These are phyloP conservation scores for Diplazon laetatorius DNA, from an alignment of 2,888 invertebrate species.

Conservation along the genomic window DNA sequence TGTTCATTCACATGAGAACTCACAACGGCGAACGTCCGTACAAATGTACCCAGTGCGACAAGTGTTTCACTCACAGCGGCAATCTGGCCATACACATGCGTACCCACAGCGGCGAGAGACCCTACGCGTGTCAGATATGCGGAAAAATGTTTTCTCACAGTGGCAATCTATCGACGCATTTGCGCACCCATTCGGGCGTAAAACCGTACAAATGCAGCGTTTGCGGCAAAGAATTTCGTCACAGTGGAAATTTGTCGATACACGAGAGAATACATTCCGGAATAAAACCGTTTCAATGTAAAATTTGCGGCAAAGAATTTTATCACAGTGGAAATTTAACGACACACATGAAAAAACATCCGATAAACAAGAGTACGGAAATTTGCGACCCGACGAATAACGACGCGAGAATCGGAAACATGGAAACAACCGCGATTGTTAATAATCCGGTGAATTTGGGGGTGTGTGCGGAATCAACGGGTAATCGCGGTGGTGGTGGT, in stretches of 20 bases:
- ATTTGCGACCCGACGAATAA: conserved; percentile 20
- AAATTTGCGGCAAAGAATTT: conserved; percentile 80
- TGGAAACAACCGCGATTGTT: neutral
- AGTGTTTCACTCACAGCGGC: conserved; percentile 81
- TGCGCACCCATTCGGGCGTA: conserved; percentile 80
- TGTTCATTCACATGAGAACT: conserved; percentile 81
- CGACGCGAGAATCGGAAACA: too few species aligned
- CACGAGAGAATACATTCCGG: conserved; percentile 82
- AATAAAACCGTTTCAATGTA: conserved; percentile 81
- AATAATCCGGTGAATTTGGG: conserved; percentile 14
- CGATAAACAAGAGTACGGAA: conserved; percentile 62
- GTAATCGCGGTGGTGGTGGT: too few species aligned
- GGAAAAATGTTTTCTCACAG: conserved; percentile 82
- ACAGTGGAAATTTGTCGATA: conserved; percentile 81
- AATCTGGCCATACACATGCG: conserved; percentile 81
- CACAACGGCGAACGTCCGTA: conserved; percentile 81
- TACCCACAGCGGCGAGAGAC: conserved; percentile 81
- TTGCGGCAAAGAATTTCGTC: conserved; percentile 80
- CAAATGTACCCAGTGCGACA: conserved; percentile 80
- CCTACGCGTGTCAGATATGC: conserved; percentile 80
- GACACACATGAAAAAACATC: conserved; percentile 81
- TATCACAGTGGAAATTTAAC: conserved; percentile 81
- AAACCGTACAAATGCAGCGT: conserved; percentile 81
- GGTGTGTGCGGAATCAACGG: too few species aligned
- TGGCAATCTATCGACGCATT: conserved; percentile 80